phyloP scores from a whole-genome alignment of 2,797 vertebrate species.

The Luscinia megarhynchos region DNA sequence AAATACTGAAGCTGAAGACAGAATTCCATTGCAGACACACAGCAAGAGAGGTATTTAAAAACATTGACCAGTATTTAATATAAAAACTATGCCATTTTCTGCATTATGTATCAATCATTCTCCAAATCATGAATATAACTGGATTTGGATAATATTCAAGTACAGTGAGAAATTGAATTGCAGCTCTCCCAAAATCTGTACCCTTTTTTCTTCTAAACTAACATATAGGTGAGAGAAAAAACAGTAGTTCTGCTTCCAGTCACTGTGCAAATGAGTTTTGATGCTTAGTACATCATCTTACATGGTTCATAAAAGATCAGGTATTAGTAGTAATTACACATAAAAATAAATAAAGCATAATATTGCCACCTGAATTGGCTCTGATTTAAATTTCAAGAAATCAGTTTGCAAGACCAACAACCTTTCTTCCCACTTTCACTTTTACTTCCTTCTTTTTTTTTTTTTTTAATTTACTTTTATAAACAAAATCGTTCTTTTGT shows the following conservation, averaged over 20 bases:
- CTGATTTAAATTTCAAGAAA: neutral
- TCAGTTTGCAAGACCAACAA: neutral
- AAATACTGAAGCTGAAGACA: neutral
- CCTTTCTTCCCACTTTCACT: neutral
- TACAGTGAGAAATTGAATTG: neutral
- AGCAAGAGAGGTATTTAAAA: neutral
- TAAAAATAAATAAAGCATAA: neutral
- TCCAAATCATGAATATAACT: neutral
- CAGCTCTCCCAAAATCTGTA: neutral
- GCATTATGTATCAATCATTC: neutral
- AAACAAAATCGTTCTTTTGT: neutral
- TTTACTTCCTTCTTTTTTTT: fast-evolving
- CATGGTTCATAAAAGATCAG: neutral
- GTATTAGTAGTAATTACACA: neutral
- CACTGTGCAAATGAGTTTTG: neutral
- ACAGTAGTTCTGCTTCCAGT: neutral
- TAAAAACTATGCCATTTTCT: neutral
- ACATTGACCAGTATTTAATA: neutral
- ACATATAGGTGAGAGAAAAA: neutral
- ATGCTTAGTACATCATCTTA: neutral
- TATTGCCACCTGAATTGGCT: neutral
- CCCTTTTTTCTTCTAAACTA: neutral
- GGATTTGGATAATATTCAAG: neutral
- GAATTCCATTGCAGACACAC: neutral
- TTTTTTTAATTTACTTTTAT: neutral